These are phyloP conservation scores for Phragmatobia fuliginosa DNA, from an alignment of 2,888 invertebrate species.

Conservation along the genomic window DNA sequence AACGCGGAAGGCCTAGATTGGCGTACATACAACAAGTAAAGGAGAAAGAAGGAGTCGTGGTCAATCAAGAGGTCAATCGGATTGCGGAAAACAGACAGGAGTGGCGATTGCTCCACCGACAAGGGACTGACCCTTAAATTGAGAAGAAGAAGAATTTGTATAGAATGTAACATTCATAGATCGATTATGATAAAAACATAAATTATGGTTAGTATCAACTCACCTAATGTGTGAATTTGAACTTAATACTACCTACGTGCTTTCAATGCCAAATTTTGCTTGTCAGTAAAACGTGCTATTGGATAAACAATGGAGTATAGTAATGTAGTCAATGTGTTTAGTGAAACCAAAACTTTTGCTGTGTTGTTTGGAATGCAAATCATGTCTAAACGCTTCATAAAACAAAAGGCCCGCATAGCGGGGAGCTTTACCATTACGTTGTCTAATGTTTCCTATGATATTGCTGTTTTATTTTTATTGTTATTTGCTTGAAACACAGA, in stretches of 20 bases:
- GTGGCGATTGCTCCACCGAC: too few species aligned
- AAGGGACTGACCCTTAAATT: too few species aligned
- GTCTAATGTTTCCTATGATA: conserved; percentile 1
- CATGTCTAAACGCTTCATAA: conserved; percentile 6
- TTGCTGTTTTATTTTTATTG: conserved; percentile 3
- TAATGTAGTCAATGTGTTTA: neutral
- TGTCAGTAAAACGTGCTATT: neutral
- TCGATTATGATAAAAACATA: too few species aligned
- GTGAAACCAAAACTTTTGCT: neutral
- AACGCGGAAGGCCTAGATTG: too few species aligned
- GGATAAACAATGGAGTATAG: neutral
- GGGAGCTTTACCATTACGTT: conserved; percentile 1
- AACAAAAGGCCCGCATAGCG: conserved; percentile 2
- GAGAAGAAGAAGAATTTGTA: too few species aligned
- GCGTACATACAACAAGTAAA: too few species aligned
- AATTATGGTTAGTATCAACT: neutral
- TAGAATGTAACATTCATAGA: too few species aligned
- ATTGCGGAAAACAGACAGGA: too few species aligned
- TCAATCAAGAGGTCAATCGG: too few species aligned
- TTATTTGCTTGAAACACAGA: neutral
- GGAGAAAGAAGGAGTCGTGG: too few species aligned
- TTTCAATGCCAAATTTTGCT: neutral
- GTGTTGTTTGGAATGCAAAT: conserved; percentile 2
- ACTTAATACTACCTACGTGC: neutral
- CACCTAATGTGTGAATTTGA: neutral